Evolutionary conservation across 2,113 vertebrate genomes (phyloP).

Genomic region (Murina feae): DNA sequence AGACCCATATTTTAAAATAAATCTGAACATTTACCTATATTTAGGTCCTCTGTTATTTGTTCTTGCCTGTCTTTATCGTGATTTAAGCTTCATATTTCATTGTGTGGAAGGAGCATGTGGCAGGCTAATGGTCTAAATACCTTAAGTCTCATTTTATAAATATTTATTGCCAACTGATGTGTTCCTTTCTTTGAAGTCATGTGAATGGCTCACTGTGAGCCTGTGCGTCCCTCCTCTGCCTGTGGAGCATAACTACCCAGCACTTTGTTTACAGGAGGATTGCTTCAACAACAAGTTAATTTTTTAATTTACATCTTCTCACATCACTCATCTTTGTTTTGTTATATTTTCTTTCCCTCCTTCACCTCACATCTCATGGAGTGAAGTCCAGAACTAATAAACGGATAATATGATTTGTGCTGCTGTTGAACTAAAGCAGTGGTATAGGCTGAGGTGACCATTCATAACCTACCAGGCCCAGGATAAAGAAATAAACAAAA

Average conservation of each 20-base stretch:
- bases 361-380: conserved; percentile 39
- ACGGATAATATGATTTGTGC: conserved; percentile 18
- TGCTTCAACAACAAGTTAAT: conserved; percentile 35
- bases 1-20: conserved; percentile 69
- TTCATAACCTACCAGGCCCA: not conserved
- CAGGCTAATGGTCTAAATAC: conserved; percentile 76
- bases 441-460: not conserved
- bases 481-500: not conserved
- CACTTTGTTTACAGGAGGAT: conserved; percentile 61
- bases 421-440: conserved; percentile 27
- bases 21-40: conserved; percentile 63
- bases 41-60: conserved; percentile 71
- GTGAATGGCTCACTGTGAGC: conserved; percentile 57
- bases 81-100: conserved; percentile 76
- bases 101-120: conserved; percentile 65
- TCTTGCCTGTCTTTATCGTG: conserved; percentile 75
- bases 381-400: conserved; percentile 58
- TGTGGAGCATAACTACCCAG: conserved; percentile 48
- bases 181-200: conserved; percentile 77
- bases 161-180: conserved; percentile 78
- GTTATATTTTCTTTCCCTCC: conserved; percentile 41
- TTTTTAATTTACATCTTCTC: conserved; percentile 54
- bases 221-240: conserved; percentile 35
- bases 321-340: conserved; percentile 72
- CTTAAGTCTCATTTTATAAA: conserved; percentile 81